A percentile compares a stretch with the other conserved stretches of the same genome.
Conservation (phyloP, 2,888 invertebrate species). For the Crocallis elinguaria region DNA sequence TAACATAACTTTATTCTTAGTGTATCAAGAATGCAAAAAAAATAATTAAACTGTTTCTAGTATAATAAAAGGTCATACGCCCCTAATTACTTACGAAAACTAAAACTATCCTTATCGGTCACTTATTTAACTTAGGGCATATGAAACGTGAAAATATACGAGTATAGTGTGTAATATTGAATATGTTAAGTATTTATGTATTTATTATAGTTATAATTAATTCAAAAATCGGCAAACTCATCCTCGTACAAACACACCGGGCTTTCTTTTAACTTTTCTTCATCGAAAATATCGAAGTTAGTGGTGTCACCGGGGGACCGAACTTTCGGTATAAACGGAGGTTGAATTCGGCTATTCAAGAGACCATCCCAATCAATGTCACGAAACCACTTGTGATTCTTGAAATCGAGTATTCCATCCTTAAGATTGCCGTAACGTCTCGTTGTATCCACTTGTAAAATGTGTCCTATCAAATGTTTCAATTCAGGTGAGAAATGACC, state of each 20-base stretch:
- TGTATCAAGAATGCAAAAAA: too few relatives aligned
- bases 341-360: constrained; percentile 88
- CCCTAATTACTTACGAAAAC: constrained; percentile 47
- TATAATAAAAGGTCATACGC: constrained; percentile 18
- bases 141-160: too few relatives aligned
- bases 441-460: constrained; percentile 86
- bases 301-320: constrained; percentile 87
- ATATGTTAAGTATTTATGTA: too few relatives aligned
- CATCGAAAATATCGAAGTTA: constrained; percentile 89
- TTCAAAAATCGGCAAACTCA: constrained; percentile 89
- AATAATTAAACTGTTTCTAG: constrained; percentile 6
- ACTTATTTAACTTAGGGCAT: too few relatives aligned
- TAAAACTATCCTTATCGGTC: constrained; percentile 49
- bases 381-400: constrained; percentile 96
- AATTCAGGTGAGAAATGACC: constrained; percentile 91
- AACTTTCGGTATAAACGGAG: constrained; percentile 87
- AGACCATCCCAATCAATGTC: constrained; percentile 94
- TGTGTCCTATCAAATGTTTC: constrained; percentile 91
- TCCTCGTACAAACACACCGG: constrained; percentile 83
- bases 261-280: constrained; percentile 78
- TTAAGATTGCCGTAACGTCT: constrained; percentile 94
- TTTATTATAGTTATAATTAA: constrained; percentile 14
- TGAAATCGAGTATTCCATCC: constrained; percentile 95
- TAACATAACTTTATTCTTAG: too few relatives aligned
- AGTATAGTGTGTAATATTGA: constrained; percentile 4